Conservation (phyloP, 2,888 invertebrate species). For the Cacoxenus indagator region DNA sequence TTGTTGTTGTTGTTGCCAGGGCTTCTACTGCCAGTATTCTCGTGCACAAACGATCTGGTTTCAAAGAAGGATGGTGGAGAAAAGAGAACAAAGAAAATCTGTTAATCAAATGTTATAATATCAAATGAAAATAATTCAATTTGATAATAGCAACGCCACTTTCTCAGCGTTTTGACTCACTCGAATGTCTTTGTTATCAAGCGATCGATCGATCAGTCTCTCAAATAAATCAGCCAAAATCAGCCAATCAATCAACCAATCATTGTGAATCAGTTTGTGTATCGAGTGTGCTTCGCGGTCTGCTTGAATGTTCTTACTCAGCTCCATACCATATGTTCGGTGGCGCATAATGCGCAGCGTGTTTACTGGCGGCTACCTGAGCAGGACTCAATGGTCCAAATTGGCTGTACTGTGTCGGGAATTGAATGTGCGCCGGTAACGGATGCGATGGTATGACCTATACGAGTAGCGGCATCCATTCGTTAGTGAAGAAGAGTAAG, state of each 20-base stretch:
- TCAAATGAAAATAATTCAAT: neutral
- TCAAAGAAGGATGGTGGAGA: neutral
- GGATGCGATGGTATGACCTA: constrained; percentile 80
- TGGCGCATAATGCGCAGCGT: constrained; percentile 70
- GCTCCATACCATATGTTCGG: constrained; percentile 72
- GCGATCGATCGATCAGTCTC: constrained; percentile 37
- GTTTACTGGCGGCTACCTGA: constrained; percentile 71
- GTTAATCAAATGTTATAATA: neutral
- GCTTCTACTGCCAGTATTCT: constrained; percentile 25
- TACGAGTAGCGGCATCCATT: neutral
- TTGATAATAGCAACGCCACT: neutral
- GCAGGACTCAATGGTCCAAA: constrained; percentile 72
- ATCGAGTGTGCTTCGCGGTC: constrained; percentile 35
- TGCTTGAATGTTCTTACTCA: constrained; percentile 59
- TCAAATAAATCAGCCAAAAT: constrained; percentile 25
- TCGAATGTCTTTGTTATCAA: constrained; percentile 51
- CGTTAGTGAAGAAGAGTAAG: neutral
- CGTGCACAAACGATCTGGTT: constrained; percentile 63
- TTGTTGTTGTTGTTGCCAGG: constrained; percentile 33
- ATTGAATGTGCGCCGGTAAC: constrained; percentile 86
- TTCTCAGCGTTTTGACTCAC: constrained; percentile 59
- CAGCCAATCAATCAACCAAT: constrained; percentile 10
- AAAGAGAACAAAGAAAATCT: neutral
- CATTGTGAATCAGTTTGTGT: constrained; percentile 46
- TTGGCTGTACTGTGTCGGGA: constrained; percentile 77